Base-by-base conservation (phyloP, 1,140 invertebrate genomes). In the Drosophila eugracilis region DNA sequence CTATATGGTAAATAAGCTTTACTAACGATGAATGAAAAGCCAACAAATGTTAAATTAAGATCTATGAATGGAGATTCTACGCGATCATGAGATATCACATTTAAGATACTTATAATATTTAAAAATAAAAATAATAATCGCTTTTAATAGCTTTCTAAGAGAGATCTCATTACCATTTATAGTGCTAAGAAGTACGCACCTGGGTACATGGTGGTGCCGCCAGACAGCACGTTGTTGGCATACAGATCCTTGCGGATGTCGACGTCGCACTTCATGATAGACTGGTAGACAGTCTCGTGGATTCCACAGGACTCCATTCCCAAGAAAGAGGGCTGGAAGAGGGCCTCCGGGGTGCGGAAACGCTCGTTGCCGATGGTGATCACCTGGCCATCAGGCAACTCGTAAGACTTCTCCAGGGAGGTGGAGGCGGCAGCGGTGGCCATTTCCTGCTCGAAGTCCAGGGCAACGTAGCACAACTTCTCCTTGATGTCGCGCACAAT, bases 261-360 rank as follows among this genome's bases (percentile, higher is more conserved):
- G 1, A 97, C 96, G 90, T 98, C 97, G 91, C 97, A 98, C 93
- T 98, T 98, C 97, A 98, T 98, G 92, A 98, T 98, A 42, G 96
- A 97, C 93, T 98, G 98, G 94, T 97, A 98, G 50, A 96, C 96
- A 63, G 97, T 97, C 92, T 98, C 97, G 90, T 97, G 96, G 91
- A 98, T 97, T 72, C 97, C 97, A 78, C 95, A 96, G 21, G 96
- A 96, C 93, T 98, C 97, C 96, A 98, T 97, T 78, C 97, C 96
- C 91, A 97, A 92, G 94, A 97, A 97, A 4, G 95, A 96, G 47
- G 97, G 97, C 91, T 97, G 97, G 95, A 98, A 98, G 63, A 98
- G 93, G 57, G 97, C 97, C 92, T 98, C 97, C 24, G 97, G 97
- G 74, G 96, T 98, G 91, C 97, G 95, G 96, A 99, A 98, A 66